Evolutionary conservation across 2,797 vertebrate genomes (phyloP), one percentile per base, ranked within the genome.

Genomic region (Pelochelys cantorii): DNA sequence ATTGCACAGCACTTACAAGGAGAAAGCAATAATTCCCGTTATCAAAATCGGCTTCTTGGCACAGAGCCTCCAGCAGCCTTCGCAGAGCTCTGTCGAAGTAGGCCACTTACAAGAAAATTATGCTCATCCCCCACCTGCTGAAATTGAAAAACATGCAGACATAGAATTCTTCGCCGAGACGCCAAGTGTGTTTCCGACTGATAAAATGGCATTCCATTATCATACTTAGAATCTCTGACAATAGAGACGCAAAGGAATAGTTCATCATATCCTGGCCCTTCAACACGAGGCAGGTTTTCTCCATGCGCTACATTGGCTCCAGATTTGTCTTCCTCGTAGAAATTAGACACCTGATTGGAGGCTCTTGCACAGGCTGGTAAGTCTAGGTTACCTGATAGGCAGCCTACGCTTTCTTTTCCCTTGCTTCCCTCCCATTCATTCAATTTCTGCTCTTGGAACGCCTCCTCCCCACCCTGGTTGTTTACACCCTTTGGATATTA

Each of bases 91-190:
- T 0, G 59, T 65, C 15, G 86, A 55, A 92, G 59, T 0, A 0
- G 53, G 5, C 23, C 6, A 13, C 54, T 91, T 84, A 71, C n/a
- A 42, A 52, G 17, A 59, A 79, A 92, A 59, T 53, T 0, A 31
- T 86, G 77, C 88, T 42, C 15, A 14, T 81, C n/a, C 5, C 0
- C 11, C 59, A 92, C 89, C 83, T 18, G 83, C 62, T 52, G 48
- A 77, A 81, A 85, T 8, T 68, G 86, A 31, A 86, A 80, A 85
- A 52, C 75, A 31, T 25, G 25, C 81, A 42, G 55, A 91, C 56
- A 71, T 27, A 29, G 52, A 79, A 48, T 55, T 22, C 25, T 59
- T 54, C 52, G 7, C 84, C 1, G 7, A 84, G 74, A 55, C 59
- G 34, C 23, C 1, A 0, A 57, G 52, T 2, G 11, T 29, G 55